Evolutionary conservation across 2,888 invertebrate species (phyloP).

Genomic region (Drosophila mayaguana): DNA sequence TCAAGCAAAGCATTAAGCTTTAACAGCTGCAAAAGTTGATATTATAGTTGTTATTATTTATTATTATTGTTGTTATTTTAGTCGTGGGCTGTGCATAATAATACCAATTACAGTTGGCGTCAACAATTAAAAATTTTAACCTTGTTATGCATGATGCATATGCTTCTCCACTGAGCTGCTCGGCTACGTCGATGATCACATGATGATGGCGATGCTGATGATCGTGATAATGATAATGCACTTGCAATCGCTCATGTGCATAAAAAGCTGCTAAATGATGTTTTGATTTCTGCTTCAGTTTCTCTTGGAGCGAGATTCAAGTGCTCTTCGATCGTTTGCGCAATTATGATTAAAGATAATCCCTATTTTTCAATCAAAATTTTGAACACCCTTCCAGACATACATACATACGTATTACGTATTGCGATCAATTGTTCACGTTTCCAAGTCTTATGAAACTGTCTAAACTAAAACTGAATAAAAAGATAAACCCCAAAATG

Average conservation of each 20-base stretch:
- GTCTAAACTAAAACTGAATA: neutral
- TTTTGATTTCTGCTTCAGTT: slow-evolving; percentile 27
- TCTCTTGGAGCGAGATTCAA: slow-evolving; percentile 15
- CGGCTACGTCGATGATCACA: slow-evolving; percentile 14
- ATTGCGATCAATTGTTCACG: too few relatives aligned
- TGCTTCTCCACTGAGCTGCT: slow-evolving; percentile 16
- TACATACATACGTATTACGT: neutral
- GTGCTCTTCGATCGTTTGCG: slow-evolving; percentile 22
- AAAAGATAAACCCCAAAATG: neutral
- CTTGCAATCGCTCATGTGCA: slow-evolving; percentile 45
- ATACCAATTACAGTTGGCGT: slow-evolving; percentile 52
- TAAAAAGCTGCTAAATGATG: slow-evolving; percentile 63
- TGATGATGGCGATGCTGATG: slow-evolving; percentile 16
- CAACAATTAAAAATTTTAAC: slow-evolving; percentile 66
- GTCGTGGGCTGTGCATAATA: slow-evolving; percentile 34
- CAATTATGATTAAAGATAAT: slow-evolving; percentile 28
- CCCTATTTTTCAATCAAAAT: neutral
- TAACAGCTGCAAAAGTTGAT: slow-evolving; percentile 27
- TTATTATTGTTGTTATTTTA: slow-evolving; percentile 27
- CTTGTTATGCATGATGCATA: slow-evolving; percentile 73
- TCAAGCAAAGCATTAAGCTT: slow-evolving; percentile 9
- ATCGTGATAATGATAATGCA: slow-evolving; percentile 29
- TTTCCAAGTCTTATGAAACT: neutral
- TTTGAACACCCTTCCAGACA: neutral
- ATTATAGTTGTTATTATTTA: slow-evolving; percentile 24